A percentile compares a stretch with the other conserved stretches of the same genome.
Conservation (phyloP, 1,140 invertebrate genomes). For the Calosoma granatense region DNA sequence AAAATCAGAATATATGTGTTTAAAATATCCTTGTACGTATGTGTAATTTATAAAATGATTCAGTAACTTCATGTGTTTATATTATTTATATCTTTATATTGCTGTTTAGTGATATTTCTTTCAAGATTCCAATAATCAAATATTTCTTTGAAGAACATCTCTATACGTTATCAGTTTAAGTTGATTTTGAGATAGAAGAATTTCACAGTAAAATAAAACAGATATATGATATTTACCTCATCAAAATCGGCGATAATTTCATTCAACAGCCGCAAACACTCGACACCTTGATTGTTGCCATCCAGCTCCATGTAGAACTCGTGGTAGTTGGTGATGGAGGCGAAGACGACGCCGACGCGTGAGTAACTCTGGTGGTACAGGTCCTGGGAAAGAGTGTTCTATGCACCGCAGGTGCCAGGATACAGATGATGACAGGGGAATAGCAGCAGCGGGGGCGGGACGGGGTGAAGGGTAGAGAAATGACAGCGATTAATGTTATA, state of each 20-base stretch:
- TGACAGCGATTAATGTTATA: constrained; percentile 6
- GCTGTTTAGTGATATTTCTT: no score
- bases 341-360: constrained; percentile 86
- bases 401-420: constrained; percentile 17
- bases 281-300: constrained; percentile 85
- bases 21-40: no score
- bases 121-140: no score
- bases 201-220: no score
- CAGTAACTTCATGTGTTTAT: no score
- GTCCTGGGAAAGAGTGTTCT: constrained; percentile 58
- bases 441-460: constrained; percentile 2
- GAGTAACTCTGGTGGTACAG: constrained; percentile 90
- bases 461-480: constrained; percentile 3
- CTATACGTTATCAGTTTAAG: no score
- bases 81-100: no score
- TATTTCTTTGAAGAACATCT: no score
- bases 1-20: no score
- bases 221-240: constrained; percentile 59
- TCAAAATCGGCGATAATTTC: constrained; percentile 89
- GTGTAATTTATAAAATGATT: no score
- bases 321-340: constrained; percentile 91
- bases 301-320: constrained; percentile 94
- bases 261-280: constrained; percentile 74
- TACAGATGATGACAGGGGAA: background rate
- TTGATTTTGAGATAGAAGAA: no score